These are phyloP conservation scores for Rhagophthalmus giganteus DNA, from an alignment of 2,888 invertebrate species.

Conservation along the genomic window DNA sequence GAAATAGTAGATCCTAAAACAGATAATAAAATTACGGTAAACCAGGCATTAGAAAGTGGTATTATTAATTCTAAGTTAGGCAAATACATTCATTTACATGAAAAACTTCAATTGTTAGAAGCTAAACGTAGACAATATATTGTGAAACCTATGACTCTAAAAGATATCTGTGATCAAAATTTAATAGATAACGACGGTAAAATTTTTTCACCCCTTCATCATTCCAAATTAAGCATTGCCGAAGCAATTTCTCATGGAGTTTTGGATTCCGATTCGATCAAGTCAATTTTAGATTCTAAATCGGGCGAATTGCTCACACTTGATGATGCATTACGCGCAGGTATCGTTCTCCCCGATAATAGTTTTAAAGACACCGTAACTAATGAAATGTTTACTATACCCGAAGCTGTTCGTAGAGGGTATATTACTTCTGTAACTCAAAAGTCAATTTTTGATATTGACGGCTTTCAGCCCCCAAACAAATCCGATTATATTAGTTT, in stretches of 20 bases:
- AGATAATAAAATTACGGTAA: slow-evolving; percentile 78
- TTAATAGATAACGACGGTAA: slow-evolving; percentile 76
- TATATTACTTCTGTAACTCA: slow-evolving; percentile 84
- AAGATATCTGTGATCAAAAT: slow-evolving; percentile 81
- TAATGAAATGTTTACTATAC: slow-evolving; percentile 72
- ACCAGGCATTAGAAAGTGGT: slow-evolving; percentile 77
- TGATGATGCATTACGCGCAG: slow-evolving; percentile 79
- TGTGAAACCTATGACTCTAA: slow-evolving; percentile 88
- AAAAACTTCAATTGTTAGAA: slow-evolving; percentile 76
- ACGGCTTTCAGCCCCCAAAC: slow-evolving; percentile 83
- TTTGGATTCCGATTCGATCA: slow-evolving; percentile 79
- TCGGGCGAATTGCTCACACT: slow-evolving; percentile 81
- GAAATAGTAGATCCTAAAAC: slow-evolving; percentile 85
- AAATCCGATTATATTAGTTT: slow-evolving; percentile 82
- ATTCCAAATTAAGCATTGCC: slow-evolving; percentile 73
- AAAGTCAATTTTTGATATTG: slow-evolving; percentile 89
- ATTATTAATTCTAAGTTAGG: slow-evolving; percentile 82
- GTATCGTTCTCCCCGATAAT: slow-evolving; percentile 76
- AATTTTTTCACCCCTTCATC: slow-evolving; percentile 80
- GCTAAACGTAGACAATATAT: slow-evolving; percentile 82
- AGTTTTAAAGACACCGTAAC: slow-evolving; percentile 76
- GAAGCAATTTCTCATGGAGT: slow-evolving; percentile 88
- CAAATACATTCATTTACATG: slow-evolving; percentile 72
- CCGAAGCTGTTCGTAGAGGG: slow-evolving; percentile 88
- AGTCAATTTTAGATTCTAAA: slow-evolving; percentile 81